Percentiles rank a stretch among this genome's conserved stretches.
Conservation (phyloP, 2,888 invertebrate genomes). For the Cephus runcator region DNA sequence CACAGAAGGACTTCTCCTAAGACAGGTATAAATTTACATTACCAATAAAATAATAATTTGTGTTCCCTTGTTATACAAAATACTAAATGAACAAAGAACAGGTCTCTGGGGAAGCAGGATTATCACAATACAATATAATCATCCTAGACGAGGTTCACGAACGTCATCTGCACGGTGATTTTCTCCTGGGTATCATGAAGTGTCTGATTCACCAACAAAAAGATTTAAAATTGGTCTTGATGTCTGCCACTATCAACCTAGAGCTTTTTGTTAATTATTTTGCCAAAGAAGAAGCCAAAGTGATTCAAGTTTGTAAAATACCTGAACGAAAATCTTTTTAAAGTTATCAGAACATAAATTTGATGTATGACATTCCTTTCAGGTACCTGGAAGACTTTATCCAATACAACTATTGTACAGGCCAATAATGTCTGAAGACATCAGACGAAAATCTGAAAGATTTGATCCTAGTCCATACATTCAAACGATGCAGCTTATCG, state of each 20-base stretch:
- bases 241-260: conserved; percentile 99
- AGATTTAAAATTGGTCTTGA: conserved; percentile 90
- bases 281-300: conserved; percentile 79
- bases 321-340: background rate
- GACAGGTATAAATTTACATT: conserved; percentile 72
- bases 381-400: conserved; percentile 94
- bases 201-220: conserved; percentile 84
- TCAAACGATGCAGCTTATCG: conserved; percentile 91
- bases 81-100: conserved; percentile 58
- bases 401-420: conserved; percentile 92
- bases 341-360: background rate
- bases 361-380: conserved; percentile 13
- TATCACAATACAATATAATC: conserved; percentile 89
- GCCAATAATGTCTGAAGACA: conserved; percentile 74
- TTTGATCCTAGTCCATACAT: conserved; percentile 95
- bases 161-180: conserved; percentile 94
- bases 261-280: conserved; percentile 94
- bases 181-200: conserved; percentile 92
- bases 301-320: conserved; percentile 75
- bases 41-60: background rate
- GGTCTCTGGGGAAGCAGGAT: conserved; percentile 82
- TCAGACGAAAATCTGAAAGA: conserved; percentile 74
- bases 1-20: conserved; percentile 90
- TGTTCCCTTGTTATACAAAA: background rate
- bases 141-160: conserved; percentile 98